Percentiles rank a stretch among this genome's conserved stretches.
Conservation (phyloP, 37 sponge, comb jelly and placozoan genomes). For the Spongilla lacustris region DNA sequence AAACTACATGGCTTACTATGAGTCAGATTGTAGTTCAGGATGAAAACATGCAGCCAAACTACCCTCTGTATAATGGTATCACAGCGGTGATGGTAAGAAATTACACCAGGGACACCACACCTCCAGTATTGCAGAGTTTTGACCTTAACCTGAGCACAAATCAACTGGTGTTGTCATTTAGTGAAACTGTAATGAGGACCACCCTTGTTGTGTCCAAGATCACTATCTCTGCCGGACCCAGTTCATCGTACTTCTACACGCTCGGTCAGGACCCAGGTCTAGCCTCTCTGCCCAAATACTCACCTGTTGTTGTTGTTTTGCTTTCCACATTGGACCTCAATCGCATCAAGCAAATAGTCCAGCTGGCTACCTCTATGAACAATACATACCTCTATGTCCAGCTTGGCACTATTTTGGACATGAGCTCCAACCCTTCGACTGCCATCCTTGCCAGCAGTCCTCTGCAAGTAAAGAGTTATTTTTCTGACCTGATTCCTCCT, state of each 20-base stretch:
- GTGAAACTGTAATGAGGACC: constrained; percentile 75
- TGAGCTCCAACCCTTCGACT: constrained; percentile 66
- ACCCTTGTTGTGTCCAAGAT: constrained; percentile 52
- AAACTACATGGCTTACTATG: constrained; percentile 72
- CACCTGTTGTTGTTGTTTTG: constrained; percentile 55
- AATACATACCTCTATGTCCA: constrained; percentile 69
- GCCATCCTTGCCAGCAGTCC: constrained; percentile 34
- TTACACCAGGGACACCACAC: constrained; percentile 51
- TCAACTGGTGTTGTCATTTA: constrained; percentile 68
- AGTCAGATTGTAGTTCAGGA: constrained; percentile 48
- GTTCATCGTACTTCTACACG: no score
- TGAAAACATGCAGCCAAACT: constrained; percentile 62
- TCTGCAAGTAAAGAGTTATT: constrained; percentile 48
- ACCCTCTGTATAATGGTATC: constrained; percentile 55
- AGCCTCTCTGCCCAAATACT: constrained; percentile 3
- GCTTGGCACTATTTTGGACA: constrained; percentile 59
- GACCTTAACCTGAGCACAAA: constrained; percentile 64
- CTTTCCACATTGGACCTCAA: constrained; percentile 78
- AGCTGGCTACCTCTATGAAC: constrained; percentile 61
- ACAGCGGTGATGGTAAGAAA: constrained; percentile 49
- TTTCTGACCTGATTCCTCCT: constrained; percentile 55
- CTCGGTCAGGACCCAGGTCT: neutral
- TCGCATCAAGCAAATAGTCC: constrained; percentile 61
- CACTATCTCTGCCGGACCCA: constrained; percentile 60
- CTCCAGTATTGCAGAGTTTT: constrained; percentile 55